These are phyloP conservation scores for Pygocentrus nattereri DNA, from an alignment of 2,797 vertebrate genomes.

Conservation along the genomic window DNA sequence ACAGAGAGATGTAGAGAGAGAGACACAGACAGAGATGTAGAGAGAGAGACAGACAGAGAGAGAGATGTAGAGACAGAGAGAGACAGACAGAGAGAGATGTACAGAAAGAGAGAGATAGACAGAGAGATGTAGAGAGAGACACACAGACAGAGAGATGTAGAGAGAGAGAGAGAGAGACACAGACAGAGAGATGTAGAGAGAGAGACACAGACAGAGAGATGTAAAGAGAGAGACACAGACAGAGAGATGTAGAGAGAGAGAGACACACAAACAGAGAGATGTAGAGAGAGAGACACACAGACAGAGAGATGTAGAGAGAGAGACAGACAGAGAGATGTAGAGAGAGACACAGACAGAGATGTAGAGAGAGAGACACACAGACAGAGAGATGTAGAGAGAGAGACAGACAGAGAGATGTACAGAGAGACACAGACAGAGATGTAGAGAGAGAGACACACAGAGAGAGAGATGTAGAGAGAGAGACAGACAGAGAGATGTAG, in stretches of 20 bases:
- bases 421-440: slow-evolving; percentile 18
- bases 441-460: slow-evolving; percentile 18
- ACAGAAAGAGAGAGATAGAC: slow-evolving; percentile 35
- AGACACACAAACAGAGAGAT: slow-evolving; percentile 42
- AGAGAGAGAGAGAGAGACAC: slow-evolving; percentile 24
- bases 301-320: slow-evolving; percentile 17
- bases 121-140: slow-evolving; percentile 41
- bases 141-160: slow-evolving; percentile 10
- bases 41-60: slow-evolving; percentile 37
- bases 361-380: neutral
- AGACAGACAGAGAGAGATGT: neutral
- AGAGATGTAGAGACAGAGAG: neutral
- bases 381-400: slow-evolving; percentile 21
- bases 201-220: slow-evolving; percentile 28
- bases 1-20: slow-evolving; percentile 17
- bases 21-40: slow-evolving; percentile 30
- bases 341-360: slow-evolving; percentile 30
- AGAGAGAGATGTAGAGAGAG: slow-evolving; percentile 32
- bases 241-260: slow-evolving; percentile 26
- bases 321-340: slow-evolving; percentile 24
- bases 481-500: neutral
- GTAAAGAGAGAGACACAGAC: neutral
- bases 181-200: slow-evolving; percentile 31
- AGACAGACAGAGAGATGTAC: slow-evolving; percentile 47
- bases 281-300: slow-evolving; percentile 18